Conservation (phyloP, 2,797 vertebrate species). For the Limosa lapponica region DNA sequence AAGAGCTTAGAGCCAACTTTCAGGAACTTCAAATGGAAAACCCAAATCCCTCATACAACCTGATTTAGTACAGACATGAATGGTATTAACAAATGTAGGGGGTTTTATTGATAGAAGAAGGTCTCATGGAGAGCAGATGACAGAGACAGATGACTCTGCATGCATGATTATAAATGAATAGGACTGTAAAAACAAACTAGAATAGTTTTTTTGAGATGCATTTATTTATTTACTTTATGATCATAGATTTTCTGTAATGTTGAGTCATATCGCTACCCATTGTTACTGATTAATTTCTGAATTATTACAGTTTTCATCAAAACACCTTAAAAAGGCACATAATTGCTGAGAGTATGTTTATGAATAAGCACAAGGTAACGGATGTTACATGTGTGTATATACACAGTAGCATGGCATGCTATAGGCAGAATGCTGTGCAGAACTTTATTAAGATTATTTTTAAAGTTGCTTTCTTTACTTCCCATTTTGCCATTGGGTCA, state of each 20-base stretch:
- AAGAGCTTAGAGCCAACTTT: background rate
- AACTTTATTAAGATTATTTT: background rate
- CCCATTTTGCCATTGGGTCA: background rate
- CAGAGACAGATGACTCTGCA: background rate
- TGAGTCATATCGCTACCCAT: background rate
- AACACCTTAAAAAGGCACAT: background rate
- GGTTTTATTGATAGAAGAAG: background rate
- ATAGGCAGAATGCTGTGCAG: background rate
- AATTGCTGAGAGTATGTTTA: background rate
- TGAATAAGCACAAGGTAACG: background rate
- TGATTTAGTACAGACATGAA: background rate
- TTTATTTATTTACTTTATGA: background rate
- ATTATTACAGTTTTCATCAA: background rate
- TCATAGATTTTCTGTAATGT: background rate
- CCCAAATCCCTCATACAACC: background rate
- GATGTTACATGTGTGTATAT: background rate
- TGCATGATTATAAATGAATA: background rate
- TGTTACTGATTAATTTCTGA: background rate
- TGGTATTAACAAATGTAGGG: background rate
- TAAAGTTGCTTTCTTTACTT: background rate
- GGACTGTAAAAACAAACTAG: background rate
- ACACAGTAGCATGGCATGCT: fast-evolving
- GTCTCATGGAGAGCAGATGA: background rate
- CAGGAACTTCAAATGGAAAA: background rate
- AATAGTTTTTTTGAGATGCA: background rate